phyloP scores from a whole-genome alignment of 1,140 invertebrate species.

The Cheumatopsyche charites region DNA sequence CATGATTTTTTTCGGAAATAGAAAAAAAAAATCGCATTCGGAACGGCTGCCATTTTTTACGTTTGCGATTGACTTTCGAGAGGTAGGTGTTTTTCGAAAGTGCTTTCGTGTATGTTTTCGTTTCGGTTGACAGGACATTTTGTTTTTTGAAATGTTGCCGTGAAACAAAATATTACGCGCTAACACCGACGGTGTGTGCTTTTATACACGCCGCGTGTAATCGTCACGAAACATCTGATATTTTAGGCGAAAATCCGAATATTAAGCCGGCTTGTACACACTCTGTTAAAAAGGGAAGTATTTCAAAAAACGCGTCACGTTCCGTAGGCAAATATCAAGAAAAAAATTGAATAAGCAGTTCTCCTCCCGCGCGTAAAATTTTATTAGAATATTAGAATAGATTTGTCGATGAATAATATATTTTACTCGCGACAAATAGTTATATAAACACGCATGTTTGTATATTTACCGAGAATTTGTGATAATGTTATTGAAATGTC shows the following conservation, averaged over 20 bases:
- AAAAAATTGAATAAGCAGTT: background rate
- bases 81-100: background rate
- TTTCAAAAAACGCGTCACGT: background rate
- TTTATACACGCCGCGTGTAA: background rate
- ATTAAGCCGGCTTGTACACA: constrained; percentile 19
- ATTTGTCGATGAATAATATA: no score
- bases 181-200: background rate
- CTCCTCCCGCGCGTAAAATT: background rate
- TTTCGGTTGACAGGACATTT: constrained; percentile 18
- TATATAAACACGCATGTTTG: constrained; percentile 3
- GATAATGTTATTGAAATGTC: background rate
- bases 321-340: background rate
- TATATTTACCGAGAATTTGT: background rate
- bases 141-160: constrained; percentile 18
- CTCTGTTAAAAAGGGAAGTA: constrained; percentile 6
- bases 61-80: background rate
- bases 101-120: background rate
- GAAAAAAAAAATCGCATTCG: background rate
- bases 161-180: constrained; percentile 16
- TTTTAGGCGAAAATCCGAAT: constrained; percentile 16
- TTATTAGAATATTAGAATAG: no score
- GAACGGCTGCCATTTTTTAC: background rate
- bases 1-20: background rate
- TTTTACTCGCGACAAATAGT: no score
- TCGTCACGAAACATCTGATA: constrained; percentile 26